phyloP scores from a whole-genome alignment of 2,113 vertebrate genomes.

The Arenaria interpres region DNA sequence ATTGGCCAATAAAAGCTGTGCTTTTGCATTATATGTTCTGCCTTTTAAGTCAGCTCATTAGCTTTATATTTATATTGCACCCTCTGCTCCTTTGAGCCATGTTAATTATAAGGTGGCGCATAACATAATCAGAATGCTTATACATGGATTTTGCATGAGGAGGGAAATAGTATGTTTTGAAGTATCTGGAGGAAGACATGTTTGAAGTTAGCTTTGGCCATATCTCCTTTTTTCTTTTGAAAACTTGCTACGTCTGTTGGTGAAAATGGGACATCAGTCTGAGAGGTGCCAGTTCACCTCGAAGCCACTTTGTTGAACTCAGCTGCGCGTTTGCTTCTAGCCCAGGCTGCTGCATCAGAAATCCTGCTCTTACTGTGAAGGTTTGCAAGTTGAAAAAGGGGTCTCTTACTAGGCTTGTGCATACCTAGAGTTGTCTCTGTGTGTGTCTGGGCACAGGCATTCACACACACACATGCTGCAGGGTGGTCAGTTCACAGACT shows the following conservation, averaged over 20 bases:
- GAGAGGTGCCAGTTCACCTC: conserved; percentile 18
- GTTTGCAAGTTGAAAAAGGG: background rate
- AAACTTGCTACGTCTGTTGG: background rate
- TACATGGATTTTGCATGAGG: background rate
- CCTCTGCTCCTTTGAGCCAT: conserved; percentile 31
- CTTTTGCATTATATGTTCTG: background rate
- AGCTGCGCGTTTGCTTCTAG: conserved; percentile 14
- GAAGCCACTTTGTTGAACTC: background rate
- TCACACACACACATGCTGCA: no score
- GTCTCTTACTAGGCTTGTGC: background rate
- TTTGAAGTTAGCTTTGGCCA: background rate
- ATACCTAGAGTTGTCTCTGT: background rate
- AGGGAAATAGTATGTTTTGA: background rate
- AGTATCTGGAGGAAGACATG: background rate
- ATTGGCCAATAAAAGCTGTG: background rate
- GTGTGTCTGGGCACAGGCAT: fast-evolving
- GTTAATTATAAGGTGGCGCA: conserved; percentile 22
- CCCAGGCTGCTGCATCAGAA: background rate
- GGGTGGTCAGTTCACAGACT: background rate
- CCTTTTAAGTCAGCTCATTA: conserved; percentile 49
- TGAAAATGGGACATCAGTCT: background rate
- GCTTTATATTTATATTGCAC: conserved; percentile 20
- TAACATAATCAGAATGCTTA: background rate
- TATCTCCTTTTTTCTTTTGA: background rate
- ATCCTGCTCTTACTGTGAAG: background rate